Base-by-base conservation (phyloP, 2,797 vertebrate species). In the Phaenicophaeus curvirostris region DNA sequence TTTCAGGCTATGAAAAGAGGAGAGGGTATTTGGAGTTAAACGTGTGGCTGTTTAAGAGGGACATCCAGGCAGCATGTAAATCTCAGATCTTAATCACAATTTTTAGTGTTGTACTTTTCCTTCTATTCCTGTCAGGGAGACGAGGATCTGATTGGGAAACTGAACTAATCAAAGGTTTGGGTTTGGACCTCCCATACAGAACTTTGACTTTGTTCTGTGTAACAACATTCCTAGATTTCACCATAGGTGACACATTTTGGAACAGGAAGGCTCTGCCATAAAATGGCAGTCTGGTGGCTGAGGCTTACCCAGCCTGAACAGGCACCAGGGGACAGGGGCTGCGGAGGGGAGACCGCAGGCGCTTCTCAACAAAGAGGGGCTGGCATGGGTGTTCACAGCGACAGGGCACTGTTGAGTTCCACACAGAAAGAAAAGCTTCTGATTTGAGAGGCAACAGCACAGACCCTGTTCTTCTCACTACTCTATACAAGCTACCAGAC, bases 1-100 rank as follows among this genome's bases (percentile, higher is more conserved):
- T 99, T 97, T 99, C 99, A 21, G 98, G 98, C 98, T 99, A 93
- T 41, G 89, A 90, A 84, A 91, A 95, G 83, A 96, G 57, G 91
- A 89, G 54, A 89, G 4, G 1, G 5, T n/a, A 65, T 59, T 84
- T 81, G 44, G 35, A 86, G 51, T 76, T 91, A 93, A 78, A 84
- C 4, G 8, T n/a, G 15, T 15, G 20, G 59, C n/a, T 46, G 50
- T 19, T 39, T 50, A 27, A 82, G 33, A 78, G 16, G 53, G 3
- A 53, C 14, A 53, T 23, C 19, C 41, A 65, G 80, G 88, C 3
- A 51, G 3, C 14, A 48, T 21, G 23, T 39, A n/a, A 24, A 53
- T n/a, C 12, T 41, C 51, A 46, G 30, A 39, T 37, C 58, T 37
- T 46, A 59, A 48, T 13, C 4, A 15, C 20, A 23, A 37, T 12